Percentiles rank a stretch among this genome's conserved stretches.
These are phyloP conservation scores for Lagorchestes hirsutus DNA, from an alignment of 2,797 vertebrate genomes.

Conservation along the genomic window DNA sequence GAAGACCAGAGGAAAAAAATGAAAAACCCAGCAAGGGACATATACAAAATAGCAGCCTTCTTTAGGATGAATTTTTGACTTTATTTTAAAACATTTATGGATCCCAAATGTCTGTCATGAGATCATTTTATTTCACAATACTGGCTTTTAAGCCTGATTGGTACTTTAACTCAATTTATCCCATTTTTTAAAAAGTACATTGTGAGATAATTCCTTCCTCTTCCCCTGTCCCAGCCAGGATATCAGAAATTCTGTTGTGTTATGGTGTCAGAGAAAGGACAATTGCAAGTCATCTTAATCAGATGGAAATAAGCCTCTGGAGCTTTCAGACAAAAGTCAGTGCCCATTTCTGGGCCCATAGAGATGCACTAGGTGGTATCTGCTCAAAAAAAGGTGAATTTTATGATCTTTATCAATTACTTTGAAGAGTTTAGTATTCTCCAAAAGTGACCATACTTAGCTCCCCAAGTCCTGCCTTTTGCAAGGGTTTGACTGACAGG, in stretches of 20 bases:
- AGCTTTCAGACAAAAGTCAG: constrained; percentile 69
- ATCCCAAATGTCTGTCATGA: constrained; percentile 78
- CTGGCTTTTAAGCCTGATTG: constrained; percentile 78
- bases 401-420: constrained; percentile 59
- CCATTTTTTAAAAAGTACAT: constrained; percentile 74
- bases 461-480: constrained; percentile 50
- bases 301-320: constrained; percentile 54
- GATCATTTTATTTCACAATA: constrained; percentile 80
- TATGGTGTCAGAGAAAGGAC: constrained; percentile 67
- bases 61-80: constrained; percentile 81
- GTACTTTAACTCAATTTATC: constrained; percentile 78
- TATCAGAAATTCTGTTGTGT: constrained; percentile 74
- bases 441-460: background rate
- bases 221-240: background rate
- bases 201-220: constrained; percentile 75
- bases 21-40: constrained; percentile 37
- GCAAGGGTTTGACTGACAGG: constrained; percentile 14
- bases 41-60: constrained; percentile 75
- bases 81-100: constrained; percentile 82
- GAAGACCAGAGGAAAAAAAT: constrained; percentile 27
- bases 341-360: constrained; percentile 58
- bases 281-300: constrained; percentile 70
- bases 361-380: constrained; percentile 61
- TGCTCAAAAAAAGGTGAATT: constrained; percentile 61
- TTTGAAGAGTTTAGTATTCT: constrained; percentile 52